Base-by-base conservation (phyloP, 2,797 vertebrate genomes). In the Oophaga sylvatica region DNA sequence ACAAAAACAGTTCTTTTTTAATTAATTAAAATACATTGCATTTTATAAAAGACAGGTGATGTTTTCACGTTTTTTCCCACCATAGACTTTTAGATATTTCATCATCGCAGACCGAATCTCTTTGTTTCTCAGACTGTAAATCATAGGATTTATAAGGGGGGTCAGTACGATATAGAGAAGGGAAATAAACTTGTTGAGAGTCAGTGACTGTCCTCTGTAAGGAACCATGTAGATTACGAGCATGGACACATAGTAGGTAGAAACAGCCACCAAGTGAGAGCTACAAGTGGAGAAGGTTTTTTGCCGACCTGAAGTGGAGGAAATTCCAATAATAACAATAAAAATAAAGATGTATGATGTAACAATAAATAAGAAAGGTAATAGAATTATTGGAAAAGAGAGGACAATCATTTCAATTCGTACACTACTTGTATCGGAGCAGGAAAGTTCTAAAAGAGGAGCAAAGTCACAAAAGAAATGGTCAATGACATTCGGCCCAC, bases 81-180 rank as follows among this genome's bases (percentile, higher is more conserved):
- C 35, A 41, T 3, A 41, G 35, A 41, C 35, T 41, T 41, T 45
- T 0, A 45, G 10, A 45, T 73, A 22, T 19, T 3, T 20, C 3
- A 1, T 20, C 9, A 73, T 7, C 12, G 70, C 19, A 73, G 70
- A 20, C 35, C 48, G 70, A 5, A 73, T 73, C 70, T 73, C 70
- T 22, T 45, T 45, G 35, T 73, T 45, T 22, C 19, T 75, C 48
- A 82, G 80, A 53, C 80, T 82, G 63, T 82, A 82, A 8, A 82
- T 82, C 1, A 82, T 0, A 1, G 80, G 80, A 15, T 82, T 82
- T 16, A 82, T 4, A 45, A 68, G 48, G 3, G 80, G 80, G 12
- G 80, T 82, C n/a, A 82, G n/a, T 53, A 68, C 63, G 56, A 67
- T 82, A 22, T 82, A 82, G 41, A 82, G 12, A 26, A 82, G 63